Evolutionary conservation across 2,113 vertebrate species (phyloP).

Genomic region (Cavia aperea): DNA sequence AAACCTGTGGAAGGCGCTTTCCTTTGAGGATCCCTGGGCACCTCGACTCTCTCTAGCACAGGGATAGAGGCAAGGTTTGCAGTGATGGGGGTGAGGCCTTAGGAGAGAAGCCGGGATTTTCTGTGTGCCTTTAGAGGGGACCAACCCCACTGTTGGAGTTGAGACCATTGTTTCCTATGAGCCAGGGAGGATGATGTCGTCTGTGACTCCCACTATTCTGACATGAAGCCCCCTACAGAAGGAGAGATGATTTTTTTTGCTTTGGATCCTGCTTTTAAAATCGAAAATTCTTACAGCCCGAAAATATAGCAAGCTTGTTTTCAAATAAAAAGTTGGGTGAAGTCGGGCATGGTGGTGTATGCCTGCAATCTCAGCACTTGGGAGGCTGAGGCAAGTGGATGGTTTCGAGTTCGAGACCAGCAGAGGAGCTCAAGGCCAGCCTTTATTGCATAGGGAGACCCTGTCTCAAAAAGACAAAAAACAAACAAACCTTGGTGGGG

Average conservation of each 20-base stretch:
- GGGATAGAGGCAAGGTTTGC: background rate
- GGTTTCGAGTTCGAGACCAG: too few species aligned
- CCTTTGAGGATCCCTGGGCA: background rate
- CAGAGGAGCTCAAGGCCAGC: too few species aligned
- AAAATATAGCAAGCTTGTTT: background rate
- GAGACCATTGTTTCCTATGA: background rate
- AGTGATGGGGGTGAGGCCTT: background rate
- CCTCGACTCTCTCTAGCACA: background rate
- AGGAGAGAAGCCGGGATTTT: background rate
- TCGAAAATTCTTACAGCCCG: background rate
- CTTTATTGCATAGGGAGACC: too few species aligned
- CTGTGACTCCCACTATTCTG: background rate
- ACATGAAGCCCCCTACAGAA: background rate
- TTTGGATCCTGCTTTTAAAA: background rate
- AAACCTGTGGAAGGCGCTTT: background rate
- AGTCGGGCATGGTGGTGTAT: too few species aligned
- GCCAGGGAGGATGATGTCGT: background rate
- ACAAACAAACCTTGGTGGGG: too few species aligned
- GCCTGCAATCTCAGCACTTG: too few species aligned
- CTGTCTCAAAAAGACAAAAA: too few species aligned
- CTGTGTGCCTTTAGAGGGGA: background rate
- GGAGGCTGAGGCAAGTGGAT: too few species aligned
- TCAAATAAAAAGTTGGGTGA: background rate
- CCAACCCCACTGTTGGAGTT: accelerated
- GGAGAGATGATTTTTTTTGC: background rate